phyloP scores from a whole-genome alignment of 2,888 invertebrate species.

The Coremacera marginata region DNA sequence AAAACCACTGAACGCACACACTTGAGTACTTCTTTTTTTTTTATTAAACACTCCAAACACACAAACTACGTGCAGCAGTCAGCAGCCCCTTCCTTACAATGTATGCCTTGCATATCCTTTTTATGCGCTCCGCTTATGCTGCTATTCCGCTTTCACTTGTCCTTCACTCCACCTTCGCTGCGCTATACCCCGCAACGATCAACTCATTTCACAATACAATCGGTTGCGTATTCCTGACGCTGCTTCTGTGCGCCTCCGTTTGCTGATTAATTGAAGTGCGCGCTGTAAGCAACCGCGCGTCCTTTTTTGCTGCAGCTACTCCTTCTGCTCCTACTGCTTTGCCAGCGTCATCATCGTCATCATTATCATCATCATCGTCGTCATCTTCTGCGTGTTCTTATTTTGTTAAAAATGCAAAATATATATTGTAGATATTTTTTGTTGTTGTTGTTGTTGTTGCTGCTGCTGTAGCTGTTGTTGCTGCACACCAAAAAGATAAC shows the following conservation, averaged over 20 bases:
- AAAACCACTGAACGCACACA: constrained; percentile 15
- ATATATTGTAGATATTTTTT: neutral
- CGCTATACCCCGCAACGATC: constrained; percentile 42
- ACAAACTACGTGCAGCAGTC: constrained; percentile 1
- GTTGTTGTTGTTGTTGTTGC: neutral
- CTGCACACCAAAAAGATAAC: neutral
- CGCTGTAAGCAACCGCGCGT: constrained; percentile 35
- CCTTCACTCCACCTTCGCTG: constrained; percentile 4
- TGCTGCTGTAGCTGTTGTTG: neutral
- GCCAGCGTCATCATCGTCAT: neutral
- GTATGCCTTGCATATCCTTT: constrained; percentile 25
- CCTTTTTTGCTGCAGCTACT: constrained; percentile 1
- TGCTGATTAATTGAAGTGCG: constrained; percentile 52
- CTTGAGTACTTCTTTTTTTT: constrained; percentile 20
- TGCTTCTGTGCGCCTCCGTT: constrained; percentile 21
- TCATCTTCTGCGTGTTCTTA: constrained; percentile 18
- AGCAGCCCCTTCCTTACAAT: neutral
- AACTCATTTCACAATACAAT: constrained; percentile 37
- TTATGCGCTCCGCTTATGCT: constrained; percentile 7
- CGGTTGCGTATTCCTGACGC: constrained; percentile 5
- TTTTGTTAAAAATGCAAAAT: constrained; percentile 40
- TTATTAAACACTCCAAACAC: neutral
- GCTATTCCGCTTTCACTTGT: neutral
- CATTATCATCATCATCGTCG: neutral
- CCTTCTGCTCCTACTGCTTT: neutral